These are phyloP conservation scores for Anguilla anguilla DNA, from an alignment of 2,797 vertebrate genomes.

Conservation along the genomic window DNA sequence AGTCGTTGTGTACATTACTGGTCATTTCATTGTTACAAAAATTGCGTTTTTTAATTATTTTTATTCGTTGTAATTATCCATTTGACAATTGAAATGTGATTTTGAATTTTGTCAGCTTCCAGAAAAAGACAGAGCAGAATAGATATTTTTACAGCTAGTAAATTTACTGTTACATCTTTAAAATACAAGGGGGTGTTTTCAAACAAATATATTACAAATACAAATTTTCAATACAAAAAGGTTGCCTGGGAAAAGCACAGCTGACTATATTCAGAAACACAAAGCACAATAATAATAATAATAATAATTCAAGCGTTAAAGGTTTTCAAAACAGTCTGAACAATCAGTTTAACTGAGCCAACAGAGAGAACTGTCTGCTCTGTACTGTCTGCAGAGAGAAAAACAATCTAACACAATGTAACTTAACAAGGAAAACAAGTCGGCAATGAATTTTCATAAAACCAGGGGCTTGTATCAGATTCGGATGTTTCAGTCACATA, in stretches of 20 bases:
- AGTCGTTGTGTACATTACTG: not conserved
- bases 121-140: constrained; percentile 12
- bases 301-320: constrained; percentile 60
- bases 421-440: constrained; percentile 20
- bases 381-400: constrained; percentile 61
- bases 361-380: constrained; percentile 54
- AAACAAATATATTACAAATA: constrained; percentile 76
- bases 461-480: constrained; percentile 34
- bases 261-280: constrained; percentile 66
- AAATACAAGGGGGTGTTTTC: constrained; percentile 66
- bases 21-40: not conserved
- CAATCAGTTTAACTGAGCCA: constrained; percentile 53
- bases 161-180: constrained; percentile 59
- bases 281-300: constrained; percentile 48
- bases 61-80: not conserved
- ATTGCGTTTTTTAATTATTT: not conserved
- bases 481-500: constrained; percentile 47
- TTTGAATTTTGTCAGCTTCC: not conserved
- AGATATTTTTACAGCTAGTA: constrained; percentile 48
- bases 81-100: not conserved
- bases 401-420: constrained; percentile 56
- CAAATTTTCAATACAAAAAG: constrained; percentile 79
- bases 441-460: constrained; percentile 47
- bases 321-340: constrained; percentile 60
- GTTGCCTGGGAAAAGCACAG: constrained; percentile 65